Conservation (phyloP, 2,888 invertebrate species). For the Listrodromus nycthemerus region DNA sequence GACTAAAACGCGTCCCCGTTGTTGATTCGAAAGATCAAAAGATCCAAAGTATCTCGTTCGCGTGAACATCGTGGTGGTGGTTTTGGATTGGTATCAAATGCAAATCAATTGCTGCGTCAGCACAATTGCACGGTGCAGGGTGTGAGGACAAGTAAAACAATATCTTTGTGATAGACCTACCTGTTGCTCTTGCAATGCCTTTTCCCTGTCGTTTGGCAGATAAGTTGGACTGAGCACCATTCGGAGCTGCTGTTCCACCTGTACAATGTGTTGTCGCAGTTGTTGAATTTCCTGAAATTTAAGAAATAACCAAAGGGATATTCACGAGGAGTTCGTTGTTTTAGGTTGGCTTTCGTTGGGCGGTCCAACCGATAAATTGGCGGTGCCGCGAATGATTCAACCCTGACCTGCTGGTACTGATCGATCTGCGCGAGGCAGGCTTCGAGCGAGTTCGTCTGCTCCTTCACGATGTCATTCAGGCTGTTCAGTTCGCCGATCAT, state of each 20-base stretch:
- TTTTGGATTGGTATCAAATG: slow-evolving; percentile 82
- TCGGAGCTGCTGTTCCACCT: slow-evolving; percentile 95
- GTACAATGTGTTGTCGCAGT: slow-evolving; percentile 92
- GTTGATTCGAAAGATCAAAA: not conserved
- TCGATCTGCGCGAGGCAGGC: slow-evolving; percentile 94
- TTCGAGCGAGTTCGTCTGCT: slow-evolving; percentile 89
- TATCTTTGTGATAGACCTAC: slow-evolving; percentile 87
- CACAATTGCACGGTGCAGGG: slow-evolving; percentile 75
- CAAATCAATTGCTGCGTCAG: slow-evolving; percentile 77
- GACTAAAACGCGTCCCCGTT: slow-evolving; percentile 9
- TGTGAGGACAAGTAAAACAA: slow-evolving; percentile 67
- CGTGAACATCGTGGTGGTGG: slow-evolving; percentile 78
- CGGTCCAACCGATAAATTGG: slow-evolving; percentile 15
- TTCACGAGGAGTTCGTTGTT: slow-evolving; percentile 32
- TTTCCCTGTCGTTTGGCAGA: slow-evolving; percentile 92
- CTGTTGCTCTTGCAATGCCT: slow-evolving; percentile 94
- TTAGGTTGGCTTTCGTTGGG: not conserved
- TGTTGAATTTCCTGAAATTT: slow-evolving; percentile 90
- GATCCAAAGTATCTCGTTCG: slow-evolving; percentile 24
- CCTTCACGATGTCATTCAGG: slow-evolving; percentile 87
- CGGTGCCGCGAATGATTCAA: slow-evolving; percentile 16
- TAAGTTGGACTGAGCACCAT: slow-evolving; percentile 93
- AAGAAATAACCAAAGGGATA: slow-evolving; percentile 26
- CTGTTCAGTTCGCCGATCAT: slow-evolving; percentile 90
- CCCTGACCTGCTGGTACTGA: slow-evolving; percentile 90